A percentile compares a stretch with the other conserved stretches of the same genome.
phyloP scores from a whole-genome alignment of 2,113 vertebrate genomes.

The Brachionichthys hirsutus region DNA sequence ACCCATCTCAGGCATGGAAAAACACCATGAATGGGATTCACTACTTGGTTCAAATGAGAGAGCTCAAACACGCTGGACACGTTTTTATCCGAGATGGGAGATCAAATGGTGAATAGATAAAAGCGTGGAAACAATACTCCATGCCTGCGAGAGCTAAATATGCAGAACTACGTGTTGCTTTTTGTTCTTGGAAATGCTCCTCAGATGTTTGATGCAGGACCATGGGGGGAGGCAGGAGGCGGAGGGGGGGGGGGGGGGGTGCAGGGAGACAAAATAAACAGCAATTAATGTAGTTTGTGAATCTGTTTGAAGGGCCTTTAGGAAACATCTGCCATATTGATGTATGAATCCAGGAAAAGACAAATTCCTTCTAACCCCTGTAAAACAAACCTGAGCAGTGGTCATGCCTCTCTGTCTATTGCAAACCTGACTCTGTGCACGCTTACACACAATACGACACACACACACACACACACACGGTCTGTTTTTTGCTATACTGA shows the following conservation, averaged over 20 bases:
- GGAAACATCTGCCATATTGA: constrained; percentile 77
- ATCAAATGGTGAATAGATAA: constrained; percentile 67
- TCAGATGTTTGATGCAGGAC: constrained; percentile 69
- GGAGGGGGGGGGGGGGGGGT: too few relatives aligned
- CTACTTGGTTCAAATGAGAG: constrained; percentile 24
- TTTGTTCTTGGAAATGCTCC: constrained; percentile 72
- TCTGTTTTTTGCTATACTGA: constrained; percentile 60
- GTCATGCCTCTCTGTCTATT: constrained; percentile 25
- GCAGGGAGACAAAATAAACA: constrained; percentile 70
- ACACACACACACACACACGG: constrained; percentile 10
- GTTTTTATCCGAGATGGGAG: constrained; percentile 47
- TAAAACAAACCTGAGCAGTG: constrained; percentile 56
- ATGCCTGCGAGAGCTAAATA: constrained; percentile 53
- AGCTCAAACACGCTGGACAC: neutral
- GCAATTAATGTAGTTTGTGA: constrained; percentile 72
- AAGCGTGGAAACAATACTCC: constrained; percentile 67
- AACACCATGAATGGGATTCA: constrained; percentile 58
- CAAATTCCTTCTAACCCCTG: constrained; percentile 66
- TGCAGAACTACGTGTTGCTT: constrained; percentile 54
- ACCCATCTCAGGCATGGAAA: constrained; percentile 68
- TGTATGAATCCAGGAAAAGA: constrained; percentile 69
- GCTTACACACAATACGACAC: constrained; percentile 8
- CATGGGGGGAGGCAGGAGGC: neutral
- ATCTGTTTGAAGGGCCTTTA: constrained; percentile 66
- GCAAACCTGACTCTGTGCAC: constrained; percentile 16